These are phyloP conservation scores for Allacma fusca DNA, from an alignment of 2,888 invertebrate species.

Conservation along the genomic window DNA sequence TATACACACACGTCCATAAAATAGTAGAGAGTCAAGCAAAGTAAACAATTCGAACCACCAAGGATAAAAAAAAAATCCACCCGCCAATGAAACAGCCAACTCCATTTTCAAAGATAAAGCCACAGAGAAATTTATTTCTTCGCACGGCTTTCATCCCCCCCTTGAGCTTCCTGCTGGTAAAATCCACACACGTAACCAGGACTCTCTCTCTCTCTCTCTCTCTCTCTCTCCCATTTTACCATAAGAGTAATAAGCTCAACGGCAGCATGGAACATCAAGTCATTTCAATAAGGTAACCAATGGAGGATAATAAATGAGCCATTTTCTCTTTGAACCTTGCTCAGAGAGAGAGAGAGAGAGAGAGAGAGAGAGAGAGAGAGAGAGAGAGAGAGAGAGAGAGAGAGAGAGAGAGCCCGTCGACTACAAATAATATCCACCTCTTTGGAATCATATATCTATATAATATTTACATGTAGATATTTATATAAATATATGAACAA, in stretches of 20 bases:
- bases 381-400: too few species aligned
- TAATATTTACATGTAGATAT: too few species aligned
- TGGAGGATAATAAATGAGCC: conserved; percentile 35
- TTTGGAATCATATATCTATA: too few species aligned
- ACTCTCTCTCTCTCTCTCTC: neutral
- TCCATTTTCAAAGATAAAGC: neutral
- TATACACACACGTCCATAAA: neutral
- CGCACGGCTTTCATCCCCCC: neutral
- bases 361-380: too few species aligned
- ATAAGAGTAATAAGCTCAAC: neutral
- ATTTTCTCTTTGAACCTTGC: conserved; percentile 34
- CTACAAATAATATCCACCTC: too few species aligned
- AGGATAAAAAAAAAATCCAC: too few species aligned
- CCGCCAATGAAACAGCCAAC: neutral
- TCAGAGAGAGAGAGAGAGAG: too few species aligned
- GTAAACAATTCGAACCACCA: neutral
- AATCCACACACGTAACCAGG: conserved; percentile 6
- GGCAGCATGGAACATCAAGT: neutral
- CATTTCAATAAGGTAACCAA: conserved; percentile 34
- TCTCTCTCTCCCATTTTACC: neutral
- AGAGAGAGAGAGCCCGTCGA: too few species aligned
- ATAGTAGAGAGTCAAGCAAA: neutral
- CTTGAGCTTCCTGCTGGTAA: neutral
- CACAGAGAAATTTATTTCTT: neutral
- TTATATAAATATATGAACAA: conserved; percentile 5